These are phyloP conservation scores for Drosophila paramelanica DNA, from an alignment of 2,888 invertebrate genomes.

Conservation along the genomic window DNA sequence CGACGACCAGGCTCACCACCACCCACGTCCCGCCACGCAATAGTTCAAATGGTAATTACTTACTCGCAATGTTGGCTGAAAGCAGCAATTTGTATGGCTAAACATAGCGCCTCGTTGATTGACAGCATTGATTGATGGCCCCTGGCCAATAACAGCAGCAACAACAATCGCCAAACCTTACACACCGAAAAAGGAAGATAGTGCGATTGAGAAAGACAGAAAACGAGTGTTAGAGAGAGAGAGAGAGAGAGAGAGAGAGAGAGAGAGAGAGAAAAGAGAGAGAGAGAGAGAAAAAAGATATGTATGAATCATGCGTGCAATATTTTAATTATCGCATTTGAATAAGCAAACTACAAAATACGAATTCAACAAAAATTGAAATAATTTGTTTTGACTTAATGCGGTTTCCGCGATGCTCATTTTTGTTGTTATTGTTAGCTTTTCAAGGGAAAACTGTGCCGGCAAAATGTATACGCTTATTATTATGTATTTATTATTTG, in stretches of 20 bases:
- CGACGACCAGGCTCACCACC: not conserved
- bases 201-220: no score
- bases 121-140: constrained; percentile 71
- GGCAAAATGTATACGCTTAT: constrained; percentile 46
- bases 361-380: constrained; percentile 26
- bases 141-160: constrained; percentile 16
- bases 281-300: not conserved
- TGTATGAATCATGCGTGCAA: constrained; percentile 63
- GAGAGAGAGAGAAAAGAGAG: not conserved
- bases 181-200: not conserved
- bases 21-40: constrained; percentile 10
- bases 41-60: constrained; percentile 49
- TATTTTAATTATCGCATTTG: constrained; percentile 70
- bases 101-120: constrained; percentile 62
- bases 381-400: constrained; percentile 59
- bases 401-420: constrained; percentile 37
- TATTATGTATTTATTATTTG: constrained; percentile 20
- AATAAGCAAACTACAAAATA: constrained; percentile 50
- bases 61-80: constrained; percentile 59
- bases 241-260: not conserved
- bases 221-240: not conserved
- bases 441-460: constrained; percentile 39
- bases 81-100: constrained; percentile 44
- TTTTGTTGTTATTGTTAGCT: constrained; percentile 22
- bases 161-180: constrained; percentile 4